Base-by-base conservation (phyloP, 2,888 invertebrate species). In the Salticus scenicus region DNA sequence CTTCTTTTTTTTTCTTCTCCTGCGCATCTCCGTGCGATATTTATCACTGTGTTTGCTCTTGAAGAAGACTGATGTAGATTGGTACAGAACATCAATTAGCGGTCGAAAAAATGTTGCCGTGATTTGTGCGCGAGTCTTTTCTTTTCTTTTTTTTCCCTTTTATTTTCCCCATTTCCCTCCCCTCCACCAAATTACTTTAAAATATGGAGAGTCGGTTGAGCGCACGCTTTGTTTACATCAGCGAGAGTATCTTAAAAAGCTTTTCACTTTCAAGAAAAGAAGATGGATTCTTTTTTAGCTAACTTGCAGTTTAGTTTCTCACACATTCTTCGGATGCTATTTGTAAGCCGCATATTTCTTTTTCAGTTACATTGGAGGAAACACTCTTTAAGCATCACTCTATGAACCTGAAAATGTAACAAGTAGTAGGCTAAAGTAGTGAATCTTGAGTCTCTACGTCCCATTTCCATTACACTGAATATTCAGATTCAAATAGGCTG, bases 61-160 rank as follows among this genome's bases (percentile, higher is more conserved):
- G 76, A 76, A 76, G 76, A 83, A 83, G 82, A 83, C 82, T 67
- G 83, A 83, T 83, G 77, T 69, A 83, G 73, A 77, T 83, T 83
- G 51, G 72, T 77, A 77, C 77, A 73, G 73, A 77, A 57, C 77
- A 83, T 83, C 77, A 73, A 77, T 77, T 83, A 83, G 83, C 66
- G 8, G 67, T 1, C 31, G 20, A 77, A 77, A 77, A 83, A 71
- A 76, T 63, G 72, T 73, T 42, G 24, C 64, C 67, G 73, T 83
- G 83, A 83, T 76, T 77, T 76, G 77, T 77, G 73, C 24, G 28
- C 33, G 31, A 51, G 17, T 51, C 20, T 24, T 24, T 57, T 12
- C 24, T 24, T 81, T 74, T 81, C 74, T 57, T 42, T 67, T 73
- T 67, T 74, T 31, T 42, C 31, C 42, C 24, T 7, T 12, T 42